These are phyloP conservation scores for Bursaphelenchus okinawaensis DNA, from an alignment of 2,888 invertebrate genomes.

Conservation along the genomic window DNA sequence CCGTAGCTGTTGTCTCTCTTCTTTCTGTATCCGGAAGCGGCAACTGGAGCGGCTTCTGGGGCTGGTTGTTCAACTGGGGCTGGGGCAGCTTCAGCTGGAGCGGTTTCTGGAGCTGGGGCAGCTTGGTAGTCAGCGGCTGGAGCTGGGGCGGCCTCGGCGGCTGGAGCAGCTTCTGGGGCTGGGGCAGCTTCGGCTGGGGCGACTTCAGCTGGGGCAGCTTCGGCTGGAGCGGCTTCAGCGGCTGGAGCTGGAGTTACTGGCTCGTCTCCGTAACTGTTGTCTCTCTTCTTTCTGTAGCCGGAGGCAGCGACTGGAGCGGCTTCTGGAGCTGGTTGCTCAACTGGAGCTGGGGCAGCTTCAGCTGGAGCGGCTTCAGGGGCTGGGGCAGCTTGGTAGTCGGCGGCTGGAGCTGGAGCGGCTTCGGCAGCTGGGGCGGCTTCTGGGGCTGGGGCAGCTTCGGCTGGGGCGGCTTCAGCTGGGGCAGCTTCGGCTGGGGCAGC, in stretches of 20 bases:
- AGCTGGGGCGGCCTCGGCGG: background rate
- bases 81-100: constrained; percentile 7
- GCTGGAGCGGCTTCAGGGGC: constrained; percentile 18
- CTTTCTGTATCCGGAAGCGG: constrained; percentile 13
- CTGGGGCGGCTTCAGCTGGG: constrained; percentile 13
- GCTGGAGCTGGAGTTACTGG: background rate
- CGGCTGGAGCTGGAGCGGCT: constrained; percentile 21
- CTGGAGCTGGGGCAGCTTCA: constrained; percentile 23
- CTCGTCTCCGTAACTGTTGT: constrained; percentile 23
- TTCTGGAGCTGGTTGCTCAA: constrained; percentile 25
- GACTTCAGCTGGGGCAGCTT: constrained; percentile 1
- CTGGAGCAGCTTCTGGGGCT: constrained; percentile 12
- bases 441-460: constrained; percentile 18
- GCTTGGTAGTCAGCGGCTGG: no score
- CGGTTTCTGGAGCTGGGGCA: constrained; percentile 16
- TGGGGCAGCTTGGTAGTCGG: constrained; percentile 18
- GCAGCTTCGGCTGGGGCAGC: constrained; percentile 13
- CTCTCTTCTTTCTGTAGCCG: constrained; percentile 27
- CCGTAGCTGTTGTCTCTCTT: constrained; percentile 14
- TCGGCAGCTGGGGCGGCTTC: constrained; percentile 19
- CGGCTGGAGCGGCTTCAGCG: constrained; percentile 8
- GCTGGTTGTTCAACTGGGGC: constrained; percentile 4
- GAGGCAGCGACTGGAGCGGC: constrained; percentile 25
- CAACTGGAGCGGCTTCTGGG: constrained; percentile 5
- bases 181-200: constrained; percentile 18